Evolutionary conservation across 1,140 invertebrate genomes (phyloP), one percentile per base, ranked within the genome.

Genomic region (Andricus grossulariae): DNA sequence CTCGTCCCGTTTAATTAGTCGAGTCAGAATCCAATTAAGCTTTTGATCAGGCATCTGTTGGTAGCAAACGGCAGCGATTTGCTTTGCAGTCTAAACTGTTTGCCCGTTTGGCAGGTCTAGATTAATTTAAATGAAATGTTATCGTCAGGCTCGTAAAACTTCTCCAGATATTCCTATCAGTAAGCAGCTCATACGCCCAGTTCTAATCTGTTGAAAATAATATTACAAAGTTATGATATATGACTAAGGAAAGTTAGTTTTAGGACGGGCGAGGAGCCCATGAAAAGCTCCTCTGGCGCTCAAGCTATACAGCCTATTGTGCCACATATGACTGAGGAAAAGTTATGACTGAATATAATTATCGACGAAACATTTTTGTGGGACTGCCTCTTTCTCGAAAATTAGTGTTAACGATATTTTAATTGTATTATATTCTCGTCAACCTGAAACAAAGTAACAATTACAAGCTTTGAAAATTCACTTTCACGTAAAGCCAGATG

Each of bases 371-470:
- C 25, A 50, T 49, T 18, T 71, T 11, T 0, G 8, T 12, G 16
- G 18, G 6, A 5, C 16, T 4, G n/a, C 49, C 2, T 50, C 18
- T 49, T 71, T 21, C 8, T 8, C 19, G 16, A 50, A 49, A 50
- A 71, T 50, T 10, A 71, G 16, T n/a, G 73, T 39, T 55, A 72
- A 79, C 25, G 74, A 76, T 57, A 84, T 82, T 85, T 81, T 84
- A 85, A 87, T 86, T 82, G 74, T 77, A 74, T 77, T 80, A 82
- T 85, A 87, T 83, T 82, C 80, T 85, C 81, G 80, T 86, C 83
- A 85, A 80, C 80, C 83, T 60, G 39, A 12, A 32, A 60, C 21
- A 32, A 25, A 60, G 21, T 60, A 60, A 60, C 57, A 60, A 60
- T 39, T 60, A 39, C 57, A 25, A 60, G 21, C 55, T 25, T 60